Conservation (phyloP, 2,113 vertebrate genomes). For the Probosciger aterrimus region DNA sequence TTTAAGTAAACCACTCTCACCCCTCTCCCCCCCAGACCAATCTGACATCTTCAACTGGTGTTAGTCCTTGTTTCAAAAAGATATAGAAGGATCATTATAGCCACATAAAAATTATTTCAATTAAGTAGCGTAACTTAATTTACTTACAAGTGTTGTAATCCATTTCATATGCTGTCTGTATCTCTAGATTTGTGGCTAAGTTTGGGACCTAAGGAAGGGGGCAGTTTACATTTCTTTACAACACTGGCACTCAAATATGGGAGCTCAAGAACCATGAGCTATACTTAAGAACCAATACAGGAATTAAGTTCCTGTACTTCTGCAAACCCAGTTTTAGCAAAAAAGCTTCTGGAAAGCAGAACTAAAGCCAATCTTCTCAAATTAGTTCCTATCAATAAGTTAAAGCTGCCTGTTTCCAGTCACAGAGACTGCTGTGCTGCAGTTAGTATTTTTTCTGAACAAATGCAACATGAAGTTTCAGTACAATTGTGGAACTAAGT, state of each 20-base stretch:
- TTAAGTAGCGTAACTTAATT: not conserved
- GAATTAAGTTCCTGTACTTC: not conserved
- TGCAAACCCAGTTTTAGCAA: not conserved
- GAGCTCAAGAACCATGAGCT: not conserved
- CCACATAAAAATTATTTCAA: not conserved
- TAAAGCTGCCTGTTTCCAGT: not conserved
- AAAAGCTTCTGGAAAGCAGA: not conserved
- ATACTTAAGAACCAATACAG: not conserved
- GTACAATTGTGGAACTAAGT: not conserved
- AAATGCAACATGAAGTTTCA: conserved; percentile 1
- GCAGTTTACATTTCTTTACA: not conserved
- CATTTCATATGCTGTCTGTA: not conserved
- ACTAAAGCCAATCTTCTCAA: not conserved
- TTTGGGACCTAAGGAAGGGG: not conserved
- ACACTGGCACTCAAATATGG: not conserved
- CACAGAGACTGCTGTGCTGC: not conserved
- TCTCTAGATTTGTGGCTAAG: not conserved
- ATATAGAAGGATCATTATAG: not conserved
- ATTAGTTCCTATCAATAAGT: not conserved
- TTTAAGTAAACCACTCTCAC: not conserved
- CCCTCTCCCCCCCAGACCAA: not conserved
- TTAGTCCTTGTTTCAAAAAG: not conserved
- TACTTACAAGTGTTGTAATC: not conserved
- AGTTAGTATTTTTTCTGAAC: not conserved
- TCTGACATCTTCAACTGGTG: not conserved